Base-by-base conservation (phyloP, 30 jellyfish, hydroid and myxozoan species). In the Morbakka virulenta region DNA sequence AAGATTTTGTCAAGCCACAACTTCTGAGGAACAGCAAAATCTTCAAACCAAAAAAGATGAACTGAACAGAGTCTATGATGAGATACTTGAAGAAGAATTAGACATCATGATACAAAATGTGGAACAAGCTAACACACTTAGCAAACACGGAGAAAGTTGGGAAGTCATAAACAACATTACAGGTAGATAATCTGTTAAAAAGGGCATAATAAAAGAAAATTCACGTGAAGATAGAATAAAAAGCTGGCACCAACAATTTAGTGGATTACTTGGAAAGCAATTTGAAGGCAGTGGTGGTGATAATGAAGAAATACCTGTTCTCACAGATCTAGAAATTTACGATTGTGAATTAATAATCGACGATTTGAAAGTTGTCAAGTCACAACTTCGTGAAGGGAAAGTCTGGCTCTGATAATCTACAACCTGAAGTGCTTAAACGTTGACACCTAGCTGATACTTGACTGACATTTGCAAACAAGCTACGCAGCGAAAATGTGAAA, bases 131-230 rank as follows among this genome's bases (percentile, higher is more conserved):
- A 28, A 28, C 11, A 30, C 6, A 14, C 70, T 14, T 14, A 22
- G 47, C 11, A 61, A 65, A 65, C 77, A 65, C 22, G n/a, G 9
- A 6, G 77, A 65, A n/a, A n/a, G 77, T 65, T 65, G 77, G 77
- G 28, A 28, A 65, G 20, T 65, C n/a, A 65, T 65, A 6, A 65
- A 65, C 22, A 65, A 11, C 22, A 65, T 65, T 6, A n/a, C 77
- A 3, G 69, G 22, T 23, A 25, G 77, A 65, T 14, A 22, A 65
- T 14, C 66, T 3, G 68, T 17, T 6, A 23, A 65, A 22, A 25
- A 28, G n/a, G 77, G 67, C 3, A 25, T 65, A 24, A 22, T 65
- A 12, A 28, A 65, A 65, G 77, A 69, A 65, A 65, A 14, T 11
- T 3, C 11, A 6, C 22, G 69, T 14, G 69, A 28, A n/a, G 77